Percentiles rank a stretch among this genome's conserved stretches.
phyloP scores from a whole-genome alignment of 2,888 invertebrate genomes.

The Sminthurides aquaticus region DNA sequence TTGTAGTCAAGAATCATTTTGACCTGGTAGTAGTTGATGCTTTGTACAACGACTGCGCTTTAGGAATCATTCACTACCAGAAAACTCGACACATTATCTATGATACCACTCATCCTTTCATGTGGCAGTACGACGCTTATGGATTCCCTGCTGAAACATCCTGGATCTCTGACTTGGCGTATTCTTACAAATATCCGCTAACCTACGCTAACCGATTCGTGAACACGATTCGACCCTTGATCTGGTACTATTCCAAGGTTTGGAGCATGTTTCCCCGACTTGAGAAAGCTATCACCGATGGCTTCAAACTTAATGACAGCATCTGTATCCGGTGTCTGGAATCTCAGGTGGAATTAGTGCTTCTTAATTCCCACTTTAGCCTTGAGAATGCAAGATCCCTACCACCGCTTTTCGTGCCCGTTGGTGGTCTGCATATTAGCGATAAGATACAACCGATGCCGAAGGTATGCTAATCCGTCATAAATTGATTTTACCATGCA shows the following conservation, averaged over 20 bases:
- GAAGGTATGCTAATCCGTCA: not conserved
- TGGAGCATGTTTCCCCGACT: slow-evolving; percentile 26
- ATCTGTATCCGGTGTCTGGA: slow-evolving; percentile 29
- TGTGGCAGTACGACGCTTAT: slow-evolving; percentile 20
- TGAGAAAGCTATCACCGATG: slow-evolving; percentile 23
- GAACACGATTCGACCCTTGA: slow-evolving; percentile 6
- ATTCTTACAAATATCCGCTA: not conserved
- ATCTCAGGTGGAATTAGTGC: slow-evolving; percentile 17
- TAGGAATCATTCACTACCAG: slow-evolving; percentile 21
- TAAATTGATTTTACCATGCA: not conserved
- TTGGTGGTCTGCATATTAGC: slow-evolving; percentile 27
- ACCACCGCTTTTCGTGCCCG: slow-evolving; percentile 31
- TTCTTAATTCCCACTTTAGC: slow-evolving; percentile 30
- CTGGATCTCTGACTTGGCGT: slow-evolving; percentile 23
- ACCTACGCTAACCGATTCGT: slow-evolving; percentile 4
- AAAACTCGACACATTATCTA: slow-evolving; percentile 21
- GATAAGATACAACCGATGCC: not conserved
- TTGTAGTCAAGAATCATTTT: not conserved
- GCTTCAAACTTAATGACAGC: slow-evolving; percentile 7
- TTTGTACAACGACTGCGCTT: slow-evolving; percentile 23
- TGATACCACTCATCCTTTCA: slow-evolving; percentile 15
- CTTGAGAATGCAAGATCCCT: slow-evolving; percentile 32
- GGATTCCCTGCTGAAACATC: slow-evolving; percentile 24
- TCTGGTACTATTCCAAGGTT: slow-evolving; percentile 13
- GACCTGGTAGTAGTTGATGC: slow-evolving; percentile 29